phyloP scores from a whole-genome alignment of 2,113 vertebrate genomes.

The Chauna torquata region DNA sequence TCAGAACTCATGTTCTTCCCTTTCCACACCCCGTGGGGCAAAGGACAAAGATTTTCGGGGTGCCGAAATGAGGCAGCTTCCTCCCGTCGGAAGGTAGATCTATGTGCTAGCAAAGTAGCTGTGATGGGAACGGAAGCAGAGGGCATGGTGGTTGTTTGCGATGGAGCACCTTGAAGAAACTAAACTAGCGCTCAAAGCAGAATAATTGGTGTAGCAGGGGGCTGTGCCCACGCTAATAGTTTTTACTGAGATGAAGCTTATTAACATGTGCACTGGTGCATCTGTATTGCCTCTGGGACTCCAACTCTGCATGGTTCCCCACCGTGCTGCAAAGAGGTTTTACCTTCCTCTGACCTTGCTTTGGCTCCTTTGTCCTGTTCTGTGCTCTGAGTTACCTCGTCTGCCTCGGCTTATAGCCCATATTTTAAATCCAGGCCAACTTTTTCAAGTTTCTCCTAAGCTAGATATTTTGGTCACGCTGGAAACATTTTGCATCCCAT shows the following conservation, averaged over 20 bases:
- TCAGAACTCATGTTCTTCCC: neutral
- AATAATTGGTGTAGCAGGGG: constrained; percentile 59
- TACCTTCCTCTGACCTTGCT: constrained; percentile 70
- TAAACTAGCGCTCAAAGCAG: neutral
- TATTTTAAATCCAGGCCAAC: neutral
- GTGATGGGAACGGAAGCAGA: neutral
- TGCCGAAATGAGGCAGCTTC: neutral
- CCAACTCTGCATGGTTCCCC: constrained; percentile 33
- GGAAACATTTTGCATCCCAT: neutral
- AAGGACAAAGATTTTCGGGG: neutral
- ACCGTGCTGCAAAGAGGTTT: constrained; percentile 28
- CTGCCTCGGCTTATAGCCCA: neutral
- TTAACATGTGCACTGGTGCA: constrained; percentile 71
- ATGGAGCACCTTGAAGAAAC: constrained; percentile 26
- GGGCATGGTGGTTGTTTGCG: neutral
- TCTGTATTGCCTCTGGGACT: constrained; percentile 69
- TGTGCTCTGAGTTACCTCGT: constrained; percentile 32
- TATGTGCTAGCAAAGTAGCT: neutral
- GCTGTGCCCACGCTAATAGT: constrained; percentile 60
- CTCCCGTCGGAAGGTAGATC: neutral
- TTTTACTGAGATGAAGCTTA: constrained; percentile 67
- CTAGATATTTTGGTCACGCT: neutral
- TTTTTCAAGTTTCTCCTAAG: neutral
- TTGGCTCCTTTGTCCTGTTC: constrained; percentile 55
- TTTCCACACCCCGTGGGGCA: neutral